A percentile compares a stretch with the other conserved stretches of the same genome.
Evolutionary conservation across 2,113 vertebrate species (phyloP).

Genomic region (mouse (Mus musculus)): DNA sequence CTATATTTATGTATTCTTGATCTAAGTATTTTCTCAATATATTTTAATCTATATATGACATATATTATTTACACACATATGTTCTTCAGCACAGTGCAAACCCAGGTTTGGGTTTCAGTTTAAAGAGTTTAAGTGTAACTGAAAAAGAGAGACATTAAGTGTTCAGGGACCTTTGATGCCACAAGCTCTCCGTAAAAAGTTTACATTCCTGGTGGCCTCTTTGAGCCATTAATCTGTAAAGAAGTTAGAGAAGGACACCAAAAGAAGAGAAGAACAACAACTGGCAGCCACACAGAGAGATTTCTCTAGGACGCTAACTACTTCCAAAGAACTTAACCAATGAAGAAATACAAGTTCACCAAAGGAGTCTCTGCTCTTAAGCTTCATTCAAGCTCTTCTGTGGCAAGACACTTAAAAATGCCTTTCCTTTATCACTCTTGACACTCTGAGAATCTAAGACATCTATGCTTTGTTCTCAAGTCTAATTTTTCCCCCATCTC

Average conservation of each 20-base stretch:
- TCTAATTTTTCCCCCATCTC: neutral
- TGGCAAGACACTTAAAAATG: neutral
- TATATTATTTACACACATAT: neutral
- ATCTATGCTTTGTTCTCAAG: neutral
- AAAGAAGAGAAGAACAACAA: neutral
- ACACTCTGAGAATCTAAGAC: conserved; percentile 17
- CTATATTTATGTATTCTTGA: too few species aligned
- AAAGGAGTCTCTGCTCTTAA: neutral
- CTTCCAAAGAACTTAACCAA: neutral
- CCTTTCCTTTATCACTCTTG: neutral
- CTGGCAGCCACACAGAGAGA: neutral
- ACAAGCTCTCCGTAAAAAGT: neutral
- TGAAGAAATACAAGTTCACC: neutral
- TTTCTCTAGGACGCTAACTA: neutral
- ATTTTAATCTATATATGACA: neutral
- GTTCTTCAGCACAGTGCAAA: neutral
- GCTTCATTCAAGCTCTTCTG: neutral
- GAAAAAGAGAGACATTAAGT: neutral
- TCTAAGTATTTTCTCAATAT: neutral
- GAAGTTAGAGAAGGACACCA: neutral
- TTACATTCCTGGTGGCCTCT: neutral
- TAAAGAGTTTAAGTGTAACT: neutral
- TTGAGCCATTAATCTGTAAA: neutral
- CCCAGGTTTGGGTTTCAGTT: neutral
- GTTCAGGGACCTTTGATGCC: neutral